These are phyloP conservation scores for Paracentrotus lividus DNA, from an alignment of 53 echinoderm and acorn worm genomes.

Conservation along the genomic window DNA sequence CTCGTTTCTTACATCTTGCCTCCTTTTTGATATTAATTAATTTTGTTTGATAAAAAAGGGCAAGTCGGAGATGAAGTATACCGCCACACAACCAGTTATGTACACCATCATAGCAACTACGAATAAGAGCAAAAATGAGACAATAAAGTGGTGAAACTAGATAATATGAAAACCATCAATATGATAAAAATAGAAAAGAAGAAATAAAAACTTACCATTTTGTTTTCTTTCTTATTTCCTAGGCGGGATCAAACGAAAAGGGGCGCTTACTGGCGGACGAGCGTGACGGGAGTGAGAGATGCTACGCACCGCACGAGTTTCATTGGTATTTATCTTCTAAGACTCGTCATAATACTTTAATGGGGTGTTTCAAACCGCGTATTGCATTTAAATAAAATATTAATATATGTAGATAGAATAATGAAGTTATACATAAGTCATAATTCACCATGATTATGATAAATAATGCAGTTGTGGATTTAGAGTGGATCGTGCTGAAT, in stretches of 20 bases:
- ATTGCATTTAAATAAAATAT: background rate
- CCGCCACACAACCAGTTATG: background rate
- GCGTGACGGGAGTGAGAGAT: slow-evolving; percentile 59
- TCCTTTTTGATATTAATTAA: too few species aligned
- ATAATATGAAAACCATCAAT: background rate
- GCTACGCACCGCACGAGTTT: background rate
- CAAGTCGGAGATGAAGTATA: background rate
- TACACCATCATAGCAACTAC: background rate
- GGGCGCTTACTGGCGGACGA: slow-evolving; percentile 44
- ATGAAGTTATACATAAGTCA: background rate
- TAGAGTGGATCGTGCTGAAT: background rate
- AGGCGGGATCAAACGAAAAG: slow-evolving; percentile 36
- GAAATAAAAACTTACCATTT: slow-evolving; percentile 52
- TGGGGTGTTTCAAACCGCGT: background rate
- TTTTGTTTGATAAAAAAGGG: background rate
- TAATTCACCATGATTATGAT: background rate
- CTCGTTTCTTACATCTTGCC: too few species aligned
- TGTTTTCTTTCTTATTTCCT: slow-evolving; percentile 57
- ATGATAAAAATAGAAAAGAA: background rate
- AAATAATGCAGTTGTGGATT: background rate
- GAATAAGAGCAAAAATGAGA: background rate
- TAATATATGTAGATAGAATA: background rate
- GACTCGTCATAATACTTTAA: slow-evolving; percentile 26
- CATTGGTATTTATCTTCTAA: background rate
- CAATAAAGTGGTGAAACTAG: too few species aligned